phyloP scores from a whole-genome alignment of 2,797 vertebrate species.

The Periophthalmus magnuspinnatus region DNA sequence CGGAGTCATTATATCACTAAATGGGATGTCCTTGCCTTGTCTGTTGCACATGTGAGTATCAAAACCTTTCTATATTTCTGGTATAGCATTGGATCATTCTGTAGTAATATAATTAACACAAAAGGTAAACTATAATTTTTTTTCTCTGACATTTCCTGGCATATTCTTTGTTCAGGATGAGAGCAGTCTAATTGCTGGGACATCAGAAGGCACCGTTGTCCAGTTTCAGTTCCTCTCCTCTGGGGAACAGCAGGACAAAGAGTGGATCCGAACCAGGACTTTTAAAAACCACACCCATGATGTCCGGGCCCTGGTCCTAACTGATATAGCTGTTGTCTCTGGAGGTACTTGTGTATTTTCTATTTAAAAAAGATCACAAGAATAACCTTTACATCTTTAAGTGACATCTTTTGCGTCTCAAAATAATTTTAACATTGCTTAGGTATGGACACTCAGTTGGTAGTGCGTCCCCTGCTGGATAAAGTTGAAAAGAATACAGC shows the following conservation, averaged over 20 bases:
- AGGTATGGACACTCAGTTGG: constrained; percentile 92
- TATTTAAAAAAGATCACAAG: neutral
- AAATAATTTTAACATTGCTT: neutral
- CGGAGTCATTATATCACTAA: constrained; percentile 81
- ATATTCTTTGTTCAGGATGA: constrained; percentile 72
- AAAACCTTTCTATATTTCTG: neutral
- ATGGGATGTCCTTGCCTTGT: constrained; percentile 82
- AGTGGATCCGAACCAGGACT: constrained; percentile 89
- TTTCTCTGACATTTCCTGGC: neutral
- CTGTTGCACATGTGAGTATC: constrained; percentile 79
- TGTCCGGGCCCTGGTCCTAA: constrained; percentile 84
- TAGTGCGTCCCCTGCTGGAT: constrained; percentile 89
- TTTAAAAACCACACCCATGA: constrained; percentile 93
- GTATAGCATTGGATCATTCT: neutral
- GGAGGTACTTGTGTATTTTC: constrained; percentile 80
- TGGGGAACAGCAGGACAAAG: constrained; percentile 71
- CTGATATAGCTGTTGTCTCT: constrained; percentile 83
- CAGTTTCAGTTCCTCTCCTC: constrained; percentile 88
- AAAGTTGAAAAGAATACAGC: constrained; percentile 82
- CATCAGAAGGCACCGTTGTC: constrained; percentile 84
- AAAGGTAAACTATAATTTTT: neutral
- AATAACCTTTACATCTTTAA: neutral
- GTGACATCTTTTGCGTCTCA: neutral
- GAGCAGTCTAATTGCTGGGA: constrained; percentile 89
- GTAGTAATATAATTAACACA: neutral